Evolutionary conservation across 2,888 invertebrate genomes (phyloP), one percentile per base, ranked within the genome.

Genomic region (Pachymerium ferrugineum): DNA sequence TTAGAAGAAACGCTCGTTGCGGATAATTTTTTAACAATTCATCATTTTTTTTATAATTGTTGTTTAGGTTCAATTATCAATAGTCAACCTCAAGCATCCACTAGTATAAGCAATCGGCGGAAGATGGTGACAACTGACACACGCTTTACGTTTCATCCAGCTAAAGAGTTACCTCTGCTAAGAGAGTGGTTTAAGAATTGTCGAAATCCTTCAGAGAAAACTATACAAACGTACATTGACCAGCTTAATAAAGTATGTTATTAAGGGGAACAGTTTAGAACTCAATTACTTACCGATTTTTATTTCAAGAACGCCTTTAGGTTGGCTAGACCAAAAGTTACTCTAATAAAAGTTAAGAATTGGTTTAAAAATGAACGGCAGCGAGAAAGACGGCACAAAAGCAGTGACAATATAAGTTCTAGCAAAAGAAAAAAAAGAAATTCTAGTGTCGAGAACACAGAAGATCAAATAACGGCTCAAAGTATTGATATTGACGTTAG

Each of bases 311-410:
- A 28, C 22, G 30, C 71, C 14, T 68, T 75, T 14, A 71, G 80
- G 79, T 74, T 75, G 79, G 73, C 78, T 75, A 77, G 81, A 73
- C 79, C 79, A 2, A 79, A 80, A 77, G 79, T 83, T 19, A 79
- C 80, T 0, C 74, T 79, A 0, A 76, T 74, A 5, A 80, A 80
- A 74, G 74, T 83, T 16, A 80, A 80, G 75, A 81, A 80, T 73
- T 83, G 82, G 82, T 83, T 81, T 81, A 81, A 81, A 76, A 83
- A 83, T 77, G 82, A 83, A 76, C 78, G 79, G 73, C 81, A 81
- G 75, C 77, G 80, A 70, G 77, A 78, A 67, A 71, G 76, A 29
- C 30, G 68, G n/a, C 12, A 22, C 8, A n/a, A n/a, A n/a, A n/a
- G n/a, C n/a, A n/a, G n/a, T n/a, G n/a, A n/a, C n/a, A n/a, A n/a